Conservation (phyloP, 2,113 vertebrate species). For the Larimichthys polyactis region DNA sequence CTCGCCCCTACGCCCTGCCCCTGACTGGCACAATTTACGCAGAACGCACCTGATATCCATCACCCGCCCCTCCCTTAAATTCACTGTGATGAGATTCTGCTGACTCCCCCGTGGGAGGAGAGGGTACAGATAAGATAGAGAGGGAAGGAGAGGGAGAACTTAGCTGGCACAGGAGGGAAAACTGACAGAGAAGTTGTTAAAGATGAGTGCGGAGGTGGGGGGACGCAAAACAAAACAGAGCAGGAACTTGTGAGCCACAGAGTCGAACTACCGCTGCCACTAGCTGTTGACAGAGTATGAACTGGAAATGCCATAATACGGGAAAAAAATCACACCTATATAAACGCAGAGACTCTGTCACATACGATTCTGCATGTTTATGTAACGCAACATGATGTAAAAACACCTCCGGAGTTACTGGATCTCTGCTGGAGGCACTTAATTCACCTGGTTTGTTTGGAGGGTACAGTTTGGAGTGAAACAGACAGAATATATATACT, state of each 20-base stretch:
- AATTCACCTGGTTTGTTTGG: not conserved
- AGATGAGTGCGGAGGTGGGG: constrained; percentile 26
- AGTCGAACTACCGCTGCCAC: constrained; percentile 18
- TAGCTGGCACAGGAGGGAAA: constrained; percentile 18
- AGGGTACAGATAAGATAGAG: constrained; percentile 13
- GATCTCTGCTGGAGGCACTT: not conserved
- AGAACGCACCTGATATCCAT: constrained; percentile 26
- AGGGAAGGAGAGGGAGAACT: not conserved
- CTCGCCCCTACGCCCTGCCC: constrained; percentile 34
- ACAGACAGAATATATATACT: not conserved
- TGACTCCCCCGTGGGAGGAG: constrained; percentile 26
- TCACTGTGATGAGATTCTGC: constrained; percentile 37
- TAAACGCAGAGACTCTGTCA: too few species aligned
- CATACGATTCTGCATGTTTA: not conserved
- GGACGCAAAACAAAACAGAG: constrained; percentile 19
- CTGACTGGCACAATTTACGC: constrained; percentile 42
- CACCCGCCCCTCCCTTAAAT: not conserved
- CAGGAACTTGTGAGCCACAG: constrained; percentile 18
- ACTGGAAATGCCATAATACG: not conserved
- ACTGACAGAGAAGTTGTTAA: constrained; percentile 33
- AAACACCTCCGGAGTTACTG: not conserved
- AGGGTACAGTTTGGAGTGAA: not conserved
- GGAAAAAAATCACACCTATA: not conserved
- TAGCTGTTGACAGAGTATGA: constrained; percentile 4
- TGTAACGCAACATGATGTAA: not conserved